A percentile compares a stretch with the other conserved stretches of the same genome.
Evolutionary conservation across 2,888 invertebrate species (phyloP).

Genomic region (Dromius quadrimaculatus): DNA sequence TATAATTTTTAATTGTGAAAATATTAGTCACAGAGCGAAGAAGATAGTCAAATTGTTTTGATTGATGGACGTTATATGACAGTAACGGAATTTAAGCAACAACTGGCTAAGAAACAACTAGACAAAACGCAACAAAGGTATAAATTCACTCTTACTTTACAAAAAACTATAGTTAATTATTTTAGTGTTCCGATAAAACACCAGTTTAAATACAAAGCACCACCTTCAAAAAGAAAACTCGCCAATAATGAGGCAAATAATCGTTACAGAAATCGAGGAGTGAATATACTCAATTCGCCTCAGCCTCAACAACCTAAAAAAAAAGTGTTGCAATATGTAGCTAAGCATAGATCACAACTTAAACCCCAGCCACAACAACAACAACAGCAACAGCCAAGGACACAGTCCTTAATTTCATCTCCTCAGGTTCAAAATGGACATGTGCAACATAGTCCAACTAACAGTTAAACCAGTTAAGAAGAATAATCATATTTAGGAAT

Average conservation of each 20-base stretch:
- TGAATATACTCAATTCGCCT: slow-evolving; percentile 7
- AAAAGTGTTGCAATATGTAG: slow-evolving; percentile 54
- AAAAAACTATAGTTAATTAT: not conserved
- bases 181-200: slow-evolving; percentile 1
- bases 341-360: too few relatives aligned
- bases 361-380: slow-evolving; percentile 51
- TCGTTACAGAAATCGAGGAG: slow-evolving; percentile 7
- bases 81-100: slow-evolving; percentile 45
- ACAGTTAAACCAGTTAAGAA: slow-evolving; percentile 45
- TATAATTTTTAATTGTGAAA: not conserved
- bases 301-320: too few relatives aligned
- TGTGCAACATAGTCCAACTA: slow-evolving; percentile 60
- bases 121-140: slow-evolving; percentile 29
- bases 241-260: not conserved
- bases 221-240: slow-evolving; percentile 28
- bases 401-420: slow-evolving; percentile 64
- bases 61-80: slow-evolving; percentile 51
- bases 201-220: slow-evolving; percentile 2
- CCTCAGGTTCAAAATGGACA: slow-evolving; percentile 67
- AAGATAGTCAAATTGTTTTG: slow-evolving; percentile 46
- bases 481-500: slow-evolving; percentile 44
- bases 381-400: slow-evolving; percentile 62
- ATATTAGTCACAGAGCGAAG: not conserved
- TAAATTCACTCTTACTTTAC: not conserved
- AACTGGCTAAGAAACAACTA: slow-evolving; percentile 18